These are phyloP conservation scores for Drosophila picticornis DNA, from an alignment of 2,888 invertebrate genomes.

Conservation along the genomic window DNA sequence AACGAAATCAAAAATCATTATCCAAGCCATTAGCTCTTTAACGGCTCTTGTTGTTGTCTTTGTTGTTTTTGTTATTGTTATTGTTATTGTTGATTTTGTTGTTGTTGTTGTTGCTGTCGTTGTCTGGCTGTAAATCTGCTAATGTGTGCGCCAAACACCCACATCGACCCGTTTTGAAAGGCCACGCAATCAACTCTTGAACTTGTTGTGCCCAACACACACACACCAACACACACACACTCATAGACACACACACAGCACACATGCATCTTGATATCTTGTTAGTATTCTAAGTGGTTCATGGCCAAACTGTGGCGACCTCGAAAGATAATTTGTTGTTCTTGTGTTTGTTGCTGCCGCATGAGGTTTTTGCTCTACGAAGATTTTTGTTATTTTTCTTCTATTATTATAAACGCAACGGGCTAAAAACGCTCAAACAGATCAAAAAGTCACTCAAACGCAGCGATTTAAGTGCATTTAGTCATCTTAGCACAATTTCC, in stretches of 20 bases:
- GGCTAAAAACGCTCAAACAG: background rate
- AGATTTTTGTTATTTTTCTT: conserved; percentile 22
- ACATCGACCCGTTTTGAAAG: conserved; percentile 5
- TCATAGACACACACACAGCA: background rate
- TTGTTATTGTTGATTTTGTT: conserved; percentile 43
- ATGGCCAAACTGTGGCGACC: conserved; percentile 60
- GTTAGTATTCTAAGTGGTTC: conserved; percentile 50
- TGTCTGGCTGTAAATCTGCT: conserved; percentile 44
- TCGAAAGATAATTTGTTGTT: conserved; percentile 39
- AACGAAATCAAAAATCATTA: conserved; percentile 70
- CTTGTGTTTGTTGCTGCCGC: conserved; percentile 20
- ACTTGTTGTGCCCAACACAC: conserved; percentile 16
- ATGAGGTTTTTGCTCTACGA: conserved; percentile 40
- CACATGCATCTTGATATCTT: background rate
- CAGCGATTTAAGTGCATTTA: background rate
- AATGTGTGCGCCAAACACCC: conserved; percentile 54
- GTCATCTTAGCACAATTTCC: too few species aligned
- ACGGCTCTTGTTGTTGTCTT: conserved; percentile 57
- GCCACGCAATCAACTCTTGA: conserved; percentile 16
- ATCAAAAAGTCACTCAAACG: background rate
- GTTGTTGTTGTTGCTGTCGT: conserved; percentile 23
- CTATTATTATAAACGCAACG: conserved; percentile 10
- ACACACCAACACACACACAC: background rate
- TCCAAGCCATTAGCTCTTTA: conserved; percentile 75
- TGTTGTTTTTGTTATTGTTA: conserved; percentile 19